These are phyloP conservation scores for Rhea pennata DNA, from an alignment of 2,113 vertebrate species.

Conservation along the genomic window DNA sequence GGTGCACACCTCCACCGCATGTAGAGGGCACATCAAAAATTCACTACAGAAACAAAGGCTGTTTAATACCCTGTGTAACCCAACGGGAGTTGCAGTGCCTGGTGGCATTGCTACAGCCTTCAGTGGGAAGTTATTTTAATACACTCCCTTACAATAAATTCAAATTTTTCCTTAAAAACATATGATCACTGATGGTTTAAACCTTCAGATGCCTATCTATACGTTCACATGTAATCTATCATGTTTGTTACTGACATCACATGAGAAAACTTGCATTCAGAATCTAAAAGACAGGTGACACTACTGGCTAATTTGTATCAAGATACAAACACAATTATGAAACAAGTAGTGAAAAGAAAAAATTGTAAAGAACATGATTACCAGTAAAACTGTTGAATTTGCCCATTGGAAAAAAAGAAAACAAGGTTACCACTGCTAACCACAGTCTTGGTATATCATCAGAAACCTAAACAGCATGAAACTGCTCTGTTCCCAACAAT, in stretches of 20 bases:
- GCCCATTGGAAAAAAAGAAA: neutral
- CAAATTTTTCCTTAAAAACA: neutral
- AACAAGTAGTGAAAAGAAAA: neutral
- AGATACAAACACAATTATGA: neutral
- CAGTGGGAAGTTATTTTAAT: neutral
- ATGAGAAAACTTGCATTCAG: neutral
- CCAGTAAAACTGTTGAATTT: neutral
- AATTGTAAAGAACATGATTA: neutral
- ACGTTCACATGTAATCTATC: neutral
- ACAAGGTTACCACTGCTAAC: neutral
- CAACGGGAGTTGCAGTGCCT: neutral
- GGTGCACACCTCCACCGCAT: neutral
- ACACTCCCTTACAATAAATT: neutral
- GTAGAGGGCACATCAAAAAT: neutral
- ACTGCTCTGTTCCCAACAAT: neutral
- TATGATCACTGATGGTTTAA: neutral
- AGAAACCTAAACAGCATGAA: neutral
- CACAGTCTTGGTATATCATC: neutral
- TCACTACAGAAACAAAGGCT: neutral
- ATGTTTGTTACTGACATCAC: neutral
- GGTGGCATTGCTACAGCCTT: neutral
- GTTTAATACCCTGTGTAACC: neutral
- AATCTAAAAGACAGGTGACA: neutral
- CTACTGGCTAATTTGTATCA: neutral
- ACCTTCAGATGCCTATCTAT: neutral